Conservation (phyloP, 1,140 invertebrate species). For the Coelopa frigida region DNA sequence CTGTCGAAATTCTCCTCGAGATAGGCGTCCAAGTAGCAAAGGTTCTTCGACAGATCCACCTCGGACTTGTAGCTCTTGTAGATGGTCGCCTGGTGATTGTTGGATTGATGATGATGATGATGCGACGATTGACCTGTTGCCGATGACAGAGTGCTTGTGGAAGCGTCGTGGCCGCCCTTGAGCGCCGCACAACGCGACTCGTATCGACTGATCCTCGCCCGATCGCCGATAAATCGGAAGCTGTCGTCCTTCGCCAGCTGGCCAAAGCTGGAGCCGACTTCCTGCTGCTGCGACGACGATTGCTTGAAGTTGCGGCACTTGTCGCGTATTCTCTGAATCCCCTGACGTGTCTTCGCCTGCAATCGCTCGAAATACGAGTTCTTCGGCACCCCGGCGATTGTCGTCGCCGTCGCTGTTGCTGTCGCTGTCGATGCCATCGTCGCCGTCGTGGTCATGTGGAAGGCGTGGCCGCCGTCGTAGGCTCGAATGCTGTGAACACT, state of each 20-base stretch:
- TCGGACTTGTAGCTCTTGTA: slow-evolving; percentile 45
- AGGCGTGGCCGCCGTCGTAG: slow-evolving; percentile 21
- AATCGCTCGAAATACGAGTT: slow-evolving; percentile 33
- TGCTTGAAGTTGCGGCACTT: slow-evolving; percentile 41
- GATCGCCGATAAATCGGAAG: slow-evolving; percentile 40
- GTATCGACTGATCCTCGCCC: slow-evolving; percentile 32
- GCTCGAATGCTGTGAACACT: slow-evolving; percentile 35
- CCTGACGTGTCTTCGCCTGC: slow-evolving; percentile 36
- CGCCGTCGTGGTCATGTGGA: neutral
- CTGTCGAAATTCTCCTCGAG: slow-evolving; percentile 40
- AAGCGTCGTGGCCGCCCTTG: neutral
- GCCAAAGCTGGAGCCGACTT: slow-evolving; percentile 17
- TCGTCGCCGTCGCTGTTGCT: slow-evolving; percentile 22
- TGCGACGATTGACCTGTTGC: too few relatives aligned
- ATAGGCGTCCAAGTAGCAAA: slow-evolving; percentile 41
- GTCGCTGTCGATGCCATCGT: neutral
- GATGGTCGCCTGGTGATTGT: slow-evolving; percentile 29
- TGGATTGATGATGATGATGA: slow-evolving; percentile 12
- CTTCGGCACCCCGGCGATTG: too few relatives aligned
- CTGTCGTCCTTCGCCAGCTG: slow-evolving; percentile 38
- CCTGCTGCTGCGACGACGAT: neutral
- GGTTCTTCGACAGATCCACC: slow-evolving; percentile 41
- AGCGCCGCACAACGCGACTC: slow-evolving; percentile 27
- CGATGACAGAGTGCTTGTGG: too few relatives aligned
- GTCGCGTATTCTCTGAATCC: slow-evolving; percentile 37